Evolutionary conservation across 2,797 vertebrate species (phyloP).

Genomic region (Falco concolor): DNA sequence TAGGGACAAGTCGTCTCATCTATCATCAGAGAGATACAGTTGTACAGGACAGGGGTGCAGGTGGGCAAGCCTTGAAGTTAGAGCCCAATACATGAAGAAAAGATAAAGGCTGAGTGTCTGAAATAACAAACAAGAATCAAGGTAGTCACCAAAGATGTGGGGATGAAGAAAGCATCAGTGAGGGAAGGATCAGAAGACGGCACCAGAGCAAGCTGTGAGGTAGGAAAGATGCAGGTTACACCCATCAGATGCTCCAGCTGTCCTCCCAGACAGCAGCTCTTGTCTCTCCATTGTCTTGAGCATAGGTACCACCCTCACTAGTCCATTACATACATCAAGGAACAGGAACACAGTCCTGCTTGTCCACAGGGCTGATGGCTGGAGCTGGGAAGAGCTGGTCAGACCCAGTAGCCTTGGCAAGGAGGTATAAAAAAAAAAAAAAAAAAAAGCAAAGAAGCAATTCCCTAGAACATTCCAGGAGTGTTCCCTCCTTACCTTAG

Average conservation of each 20-base stretch:
- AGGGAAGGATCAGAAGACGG: not conserved
- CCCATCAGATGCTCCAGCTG: not conserved
- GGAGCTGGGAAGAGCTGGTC: not conserved
- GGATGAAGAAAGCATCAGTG: not conserved
- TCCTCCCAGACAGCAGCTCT: not conserved
- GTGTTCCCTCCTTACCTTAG: not conserved
- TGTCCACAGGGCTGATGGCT: not conserved
- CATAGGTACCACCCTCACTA: not conserved
- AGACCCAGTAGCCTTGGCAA: not conserved
- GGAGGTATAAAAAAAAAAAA: not conserved
- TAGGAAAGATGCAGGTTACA: not conserved
- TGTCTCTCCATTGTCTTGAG: not conserved
- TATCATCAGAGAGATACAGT: not conserved
- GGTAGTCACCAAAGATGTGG: not conserved
- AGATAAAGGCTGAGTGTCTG: not conserved
- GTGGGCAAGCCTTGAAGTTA: not conserved
- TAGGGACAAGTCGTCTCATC: not conserved
- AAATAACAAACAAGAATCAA: not conserved
- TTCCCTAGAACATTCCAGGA: not conserved
- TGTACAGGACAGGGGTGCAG: not conserved
- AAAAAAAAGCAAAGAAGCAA: rapidly evolving
- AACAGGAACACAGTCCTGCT: not conserved
- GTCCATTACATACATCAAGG: too few species aligned
- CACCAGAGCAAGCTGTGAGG: not conserved
- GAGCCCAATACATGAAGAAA: not conserved